Base-by-base conservation (phyloP, 2,113 vertebrate species). In the Cinclus mexicanus region DNA sequence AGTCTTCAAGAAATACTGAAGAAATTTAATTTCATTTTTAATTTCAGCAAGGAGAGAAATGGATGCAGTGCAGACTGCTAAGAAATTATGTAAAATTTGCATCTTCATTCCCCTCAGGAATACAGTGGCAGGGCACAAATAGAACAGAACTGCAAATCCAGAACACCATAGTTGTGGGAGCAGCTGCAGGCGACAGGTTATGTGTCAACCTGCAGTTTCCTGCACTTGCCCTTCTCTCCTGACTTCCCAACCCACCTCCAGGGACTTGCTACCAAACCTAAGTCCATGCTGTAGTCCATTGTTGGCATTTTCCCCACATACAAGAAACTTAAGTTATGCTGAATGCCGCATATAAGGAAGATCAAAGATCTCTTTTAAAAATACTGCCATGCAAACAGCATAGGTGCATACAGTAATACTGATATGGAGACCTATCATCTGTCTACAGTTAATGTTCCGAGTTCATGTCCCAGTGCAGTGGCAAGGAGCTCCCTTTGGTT, bases 131-230 rank as follows among this genome's bases (percentile, higher is more conserved):
- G n/a, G 46, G 61, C 31, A 83, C 14, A 65, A 53, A 75, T 9
- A 47, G 31, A 87, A 53, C 23, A 24, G 44, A 80, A 50, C 26
- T 56, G 35, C 57, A 79, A 57, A 89, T 41, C 14, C 50, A 70
- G 31, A 75, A 70, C 15, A 25, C 52, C 33, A 5, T 0, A 24
- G n/a, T 11, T 25, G 5, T 59, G 33, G 46, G 25, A 74, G 50
- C 22, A 70, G 64, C 21, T 29, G 13, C 11, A 10, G 53, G 33
- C 33, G 68, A n/a, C 16, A 60, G 18, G 76, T 42, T 31, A 14
- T 0, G 0, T 29, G 16, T 41, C 41, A n/a, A 47, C 11, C 17
- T 3, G 15, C 14, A 1, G 3, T 18, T 79, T 85, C 70, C 42
- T 24, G 23, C 20, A 19, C 35, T 21, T 39, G 14, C 9, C 21